Percentiles rank a stretch among this genome's conserved stretches.
These are phyloP conservation scores for Scolopax rusticola DNA, from an alignment of 2,797 vertebrate genomes.

Conservation along the genomic window DNA sequence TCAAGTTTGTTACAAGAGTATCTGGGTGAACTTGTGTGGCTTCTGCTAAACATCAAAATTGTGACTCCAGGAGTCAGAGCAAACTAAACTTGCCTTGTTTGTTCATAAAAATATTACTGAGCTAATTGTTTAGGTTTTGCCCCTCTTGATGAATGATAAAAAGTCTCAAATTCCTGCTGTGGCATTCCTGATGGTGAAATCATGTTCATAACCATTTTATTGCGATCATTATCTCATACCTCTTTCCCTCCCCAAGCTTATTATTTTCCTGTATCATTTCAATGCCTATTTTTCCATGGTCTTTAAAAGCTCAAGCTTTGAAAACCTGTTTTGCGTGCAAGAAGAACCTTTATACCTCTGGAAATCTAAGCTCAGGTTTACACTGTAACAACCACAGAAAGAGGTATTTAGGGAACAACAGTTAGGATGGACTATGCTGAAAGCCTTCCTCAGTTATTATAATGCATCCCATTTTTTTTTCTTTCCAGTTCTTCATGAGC, in stretches of 20 bases:
- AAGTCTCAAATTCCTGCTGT: background rate
- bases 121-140: background rate
- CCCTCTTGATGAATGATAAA: background rate
- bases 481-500: background rate
- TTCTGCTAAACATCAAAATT: background rate
- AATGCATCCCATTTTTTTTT: background rate
- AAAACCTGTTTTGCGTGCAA: background rate
- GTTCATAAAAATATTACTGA: background rate
- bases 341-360: background rate
- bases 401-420: background rate
- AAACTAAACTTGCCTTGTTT: background rate
- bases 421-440: background rate
- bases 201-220: background rate
- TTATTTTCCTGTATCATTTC: background rate
- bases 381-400: background rate
- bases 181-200: background rate
- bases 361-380: background rate
- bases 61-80: background rate
- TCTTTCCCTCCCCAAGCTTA: background rate
- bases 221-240: background rate
- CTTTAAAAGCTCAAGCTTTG: background rate
- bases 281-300: background rate
- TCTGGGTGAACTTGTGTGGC: background rate
- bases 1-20: background rate
- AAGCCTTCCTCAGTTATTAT: background rate